These are phyloP conservation scores for Apis mellifera DNA, from an alignment of 1,140 invertebrate species.

Conservation along the genomic window Amel_HAv3.1 CM009935.2:7543001-7543500, in stretches of 20 bases:
- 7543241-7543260: constrained; percentile 69
- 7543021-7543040: too few relatives aligned
- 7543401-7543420: constrained; percentile 28
- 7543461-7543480: not conserved
- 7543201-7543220: constrained; percentile 59
- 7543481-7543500: not conserved
- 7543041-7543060: too few relatives aligned
- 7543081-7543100: too few relatives aligned
- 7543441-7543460: not conserved
- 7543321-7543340: constrained; percentile 50
- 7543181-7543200: constrained; percentile 8
- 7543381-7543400: too few relatives aligned
- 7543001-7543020: too few relatives aligned
- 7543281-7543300: constrained; percentile 70
- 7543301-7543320: constrained; percentile 56
- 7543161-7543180: not conserved
- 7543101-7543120: too few relatives aligned
- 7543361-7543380: not conserved
- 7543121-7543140: too few relatives aligned
- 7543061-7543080: too few relatives aligned
- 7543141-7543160: not conserved
- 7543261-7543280: constrained; percentile 69
- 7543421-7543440: constrained; percentile 12
- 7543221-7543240: constrained; percentile 38
- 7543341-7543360: not conserved